Evolutionary conservation across 2,888 invertebrate species (phyloP), one percentile per base, ranked within the genome.

Genomic region (Chydorus sphaericus): DNA sequence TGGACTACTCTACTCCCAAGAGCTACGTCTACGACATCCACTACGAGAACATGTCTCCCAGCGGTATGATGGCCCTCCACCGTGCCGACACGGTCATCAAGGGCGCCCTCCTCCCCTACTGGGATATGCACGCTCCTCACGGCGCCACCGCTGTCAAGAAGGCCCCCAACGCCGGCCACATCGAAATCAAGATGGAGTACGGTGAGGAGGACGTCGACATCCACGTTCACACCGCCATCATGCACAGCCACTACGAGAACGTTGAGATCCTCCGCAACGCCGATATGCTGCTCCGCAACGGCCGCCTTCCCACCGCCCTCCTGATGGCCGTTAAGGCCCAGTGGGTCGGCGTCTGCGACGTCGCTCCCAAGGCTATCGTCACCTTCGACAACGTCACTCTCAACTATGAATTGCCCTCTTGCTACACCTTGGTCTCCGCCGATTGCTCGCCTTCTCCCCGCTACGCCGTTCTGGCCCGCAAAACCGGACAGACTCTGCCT

Each of bases 161-260:
- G 23, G 54, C 30, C 20, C 48, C 29, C 18, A 55, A 55, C 33
- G 33, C 48, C 3, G 57, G 57, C 33, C 39, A 57, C 37, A 54
- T 57, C 18, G 57, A 57, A 36, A 18, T 57, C 23, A 33, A 48
- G 14, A 20, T 48, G 20, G 48, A 39, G 16, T 57, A 54, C 33
- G 31, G 26, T 23, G 38, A 26, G 14, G 48, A 54, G 28, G 54
- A 57, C 28, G 57, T 57, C 23, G 57, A 57, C 23, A n/a, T 57
- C 18, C 57, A 57, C 28, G 44, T 57, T 14, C 57, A 57, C 26
- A 57, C 57, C 14, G 57, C 54, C 36, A 6, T 30, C 10, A 23
- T 57, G 29, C 57, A 57, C 57, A 57, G 53, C 49, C 57, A 57
- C 36, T 57, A 44, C 54, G 36, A 54, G 33, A 48, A 57, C 48